Evolutionary conservation across 2,888 invertebrate genomes (phyloP).

Genomic region (Eupeodes latifasciatus): DNA sequence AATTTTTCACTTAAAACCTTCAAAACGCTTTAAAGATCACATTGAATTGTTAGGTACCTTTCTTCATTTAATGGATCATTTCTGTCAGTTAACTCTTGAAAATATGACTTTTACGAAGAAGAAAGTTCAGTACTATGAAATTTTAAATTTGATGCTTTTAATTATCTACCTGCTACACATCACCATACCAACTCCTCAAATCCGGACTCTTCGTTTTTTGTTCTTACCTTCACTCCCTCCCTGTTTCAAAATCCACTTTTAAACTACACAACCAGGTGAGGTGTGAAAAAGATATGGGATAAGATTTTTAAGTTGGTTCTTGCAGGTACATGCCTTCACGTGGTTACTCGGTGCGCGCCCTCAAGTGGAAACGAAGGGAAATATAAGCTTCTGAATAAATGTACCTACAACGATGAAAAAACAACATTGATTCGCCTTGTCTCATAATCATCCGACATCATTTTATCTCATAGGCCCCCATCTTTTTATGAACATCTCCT

Average conservation of each 20-base stretch:
- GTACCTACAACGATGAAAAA: not conserved
- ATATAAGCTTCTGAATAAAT: slow-evolving; percentile 48
- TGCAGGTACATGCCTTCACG: slow-evolving; percentile 3
- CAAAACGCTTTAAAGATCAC: too few species aligned
- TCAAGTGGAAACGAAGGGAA: slow-evolving; percentile 39
- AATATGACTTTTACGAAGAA: too few species aligned
- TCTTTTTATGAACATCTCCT: slow-evolving; percentile 33
- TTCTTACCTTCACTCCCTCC: not conserved
- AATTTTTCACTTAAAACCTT: too few species aligned
- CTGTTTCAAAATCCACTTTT: slow-evolving; percentile 17
- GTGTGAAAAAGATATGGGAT: slow-evolving; percentile 57
- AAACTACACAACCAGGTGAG: slow-evolving; percentile 42
- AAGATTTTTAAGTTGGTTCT: slow-evolving; percentile 42
- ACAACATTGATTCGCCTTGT: slow-evolving; percentile 47
- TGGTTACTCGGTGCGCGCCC: not conserved
- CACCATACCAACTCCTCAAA: not conserved
- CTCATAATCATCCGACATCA: slow-evolving; percentile 25
- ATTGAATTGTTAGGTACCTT: too few species aligned
- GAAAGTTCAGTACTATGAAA: too few species aligned
- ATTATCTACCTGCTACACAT: not conserved
- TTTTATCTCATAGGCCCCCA: slow-evolving; percentile 26
- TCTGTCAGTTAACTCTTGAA: too few species aligned
- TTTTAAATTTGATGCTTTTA: too few species aligned
- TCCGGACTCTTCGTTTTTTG: not conserved
- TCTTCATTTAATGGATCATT: too few species aligned